Percentiles rank a stretch among this genome's conserved stretches.
phyloP scores from a whole-genome alignment of 1,140 invertebrate species.

The Sesamia nonagrioides region DNA sequence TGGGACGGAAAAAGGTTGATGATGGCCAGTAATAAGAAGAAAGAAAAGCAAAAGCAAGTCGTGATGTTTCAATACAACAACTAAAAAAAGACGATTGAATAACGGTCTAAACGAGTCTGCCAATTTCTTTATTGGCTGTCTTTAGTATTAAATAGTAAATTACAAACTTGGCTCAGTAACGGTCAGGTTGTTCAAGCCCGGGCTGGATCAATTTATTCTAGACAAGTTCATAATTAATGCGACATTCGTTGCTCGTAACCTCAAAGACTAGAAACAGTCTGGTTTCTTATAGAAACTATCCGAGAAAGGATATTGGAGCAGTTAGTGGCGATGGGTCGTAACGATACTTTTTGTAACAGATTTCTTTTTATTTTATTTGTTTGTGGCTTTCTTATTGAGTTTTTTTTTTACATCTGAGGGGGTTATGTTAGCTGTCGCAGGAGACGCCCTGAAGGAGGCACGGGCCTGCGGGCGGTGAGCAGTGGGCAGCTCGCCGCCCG shows the following conservation, averaged over 20 bases:
- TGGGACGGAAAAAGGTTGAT: too few relatives aligned
- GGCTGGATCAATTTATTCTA: conserved; percentile 22
- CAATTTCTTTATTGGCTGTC: not conserved
- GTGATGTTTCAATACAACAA: not conserved
- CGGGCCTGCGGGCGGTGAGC: too few relatives aligned
- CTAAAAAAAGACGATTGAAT: not conserved
- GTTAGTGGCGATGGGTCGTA: not conserved
- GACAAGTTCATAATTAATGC: conserved; percentile 14
- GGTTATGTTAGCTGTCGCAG: too few relatives aligned
- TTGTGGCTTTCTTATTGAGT: not conserved
- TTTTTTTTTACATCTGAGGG: too few relatives aligned
- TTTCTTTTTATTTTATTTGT: not conserved
- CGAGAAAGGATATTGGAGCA: not conserved
- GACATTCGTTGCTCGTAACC: conserved; percentile 8
- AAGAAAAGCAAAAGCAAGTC: not conserved
- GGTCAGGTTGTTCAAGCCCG: not conserved
- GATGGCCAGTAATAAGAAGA: too few relatives aligned
- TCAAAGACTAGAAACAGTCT: conserved; percentile 8
- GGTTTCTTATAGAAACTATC: not conserved
- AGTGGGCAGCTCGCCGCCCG: too few relatives aligned
- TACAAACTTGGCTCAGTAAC: conserved; percentile 7
- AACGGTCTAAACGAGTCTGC: not conserved
- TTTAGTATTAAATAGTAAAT: conserved; percentile 11
- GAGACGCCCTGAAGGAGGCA: too few relatives aligned
- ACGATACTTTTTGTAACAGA: not conserved